A percentile compares a stretch with the other conserved stretches of the same genome.
Conservation (phyloP, 2,797 vertebrate species). For the Lates japonicus region DNA sequence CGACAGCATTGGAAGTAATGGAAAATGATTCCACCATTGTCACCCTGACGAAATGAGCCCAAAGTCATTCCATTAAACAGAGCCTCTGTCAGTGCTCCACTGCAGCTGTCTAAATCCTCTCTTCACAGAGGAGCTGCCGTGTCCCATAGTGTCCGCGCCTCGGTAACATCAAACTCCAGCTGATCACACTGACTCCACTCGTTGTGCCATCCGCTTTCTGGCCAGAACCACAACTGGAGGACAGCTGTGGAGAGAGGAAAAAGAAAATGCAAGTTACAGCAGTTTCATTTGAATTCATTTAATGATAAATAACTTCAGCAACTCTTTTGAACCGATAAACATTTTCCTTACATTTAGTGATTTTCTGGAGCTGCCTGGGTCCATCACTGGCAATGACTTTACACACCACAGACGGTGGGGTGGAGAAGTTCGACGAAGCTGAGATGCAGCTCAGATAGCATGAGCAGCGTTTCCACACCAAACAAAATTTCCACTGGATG, state of each 20-base stretch:
- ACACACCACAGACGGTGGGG: slow-evolving; percentile 87
- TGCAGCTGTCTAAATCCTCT: slow-evolving; percentile 89
- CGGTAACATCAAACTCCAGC: slow-evolving; percentile 90
- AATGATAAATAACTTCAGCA: not conserved
- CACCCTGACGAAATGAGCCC: not conserved
- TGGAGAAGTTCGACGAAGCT: slow-evolving; percentile 91
- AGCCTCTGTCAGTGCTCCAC: slow-evolving; percentile 78
- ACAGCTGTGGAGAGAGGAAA: slow-evolving; percentile 81
- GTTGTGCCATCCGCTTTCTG: slow-evolving; percentile 79
- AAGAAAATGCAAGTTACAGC: accelerated
- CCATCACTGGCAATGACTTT: slow-evolving; percentile 89
- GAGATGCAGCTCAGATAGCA: slow-evolving; percentile 93
- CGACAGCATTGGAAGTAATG: too few species aligned
- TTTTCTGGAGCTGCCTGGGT: slow-evolving; percentile 85
- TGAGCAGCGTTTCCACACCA: slow-evolving; percentile 92
- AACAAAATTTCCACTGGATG: not conserved
- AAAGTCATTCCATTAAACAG: not conserved
- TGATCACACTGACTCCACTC: slow-evolving; percentile 67
- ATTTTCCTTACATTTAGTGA: slow-evolving; percentile 86
- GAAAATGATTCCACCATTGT: not conserved
- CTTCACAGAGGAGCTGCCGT: slow-evolving; percentile 91
- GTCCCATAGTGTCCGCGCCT: slow-evolving; percentile 91
- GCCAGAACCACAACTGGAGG: slow-evolving; percentile 87
- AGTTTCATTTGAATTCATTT: not conserved
- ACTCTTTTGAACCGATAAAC: not conserved